These are phyloP conservation scores for Cyanoramphus novaezelandiae DNA, from an alignment of 2,113 vertebrate species.

Conservation along the genomic window DNA sequence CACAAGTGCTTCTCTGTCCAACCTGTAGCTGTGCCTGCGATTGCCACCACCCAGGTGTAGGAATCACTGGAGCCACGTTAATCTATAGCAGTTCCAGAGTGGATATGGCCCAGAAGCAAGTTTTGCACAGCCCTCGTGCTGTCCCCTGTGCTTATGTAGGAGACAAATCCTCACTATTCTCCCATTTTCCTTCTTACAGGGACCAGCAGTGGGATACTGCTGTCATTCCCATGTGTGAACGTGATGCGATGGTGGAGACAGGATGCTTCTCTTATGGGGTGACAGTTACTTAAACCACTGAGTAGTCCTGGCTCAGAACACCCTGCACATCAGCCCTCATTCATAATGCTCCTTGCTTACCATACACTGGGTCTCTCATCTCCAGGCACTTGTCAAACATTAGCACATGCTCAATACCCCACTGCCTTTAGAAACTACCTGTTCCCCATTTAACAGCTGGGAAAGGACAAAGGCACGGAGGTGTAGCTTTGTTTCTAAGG, in stretches of 20 bases:
- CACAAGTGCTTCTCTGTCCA: background rate
- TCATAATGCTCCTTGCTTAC: background rate
- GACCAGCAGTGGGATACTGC: background rate
- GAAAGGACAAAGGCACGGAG: background rate
- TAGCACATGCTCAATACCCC: background rate
- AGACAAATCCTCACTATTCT: background rate
- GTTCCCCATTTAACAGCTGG: background rate
- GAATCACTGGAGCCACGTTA: rapidly evolving
- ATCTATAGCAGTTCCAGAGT: background rate
- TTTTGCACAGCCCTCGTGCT: background rate
- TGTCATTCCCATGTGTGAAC: background rate
- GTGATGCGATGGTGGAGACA: rapidly evolving
- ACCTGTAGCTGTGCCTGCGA: background rate
- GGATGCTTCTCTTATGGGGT: rapidly evolving
- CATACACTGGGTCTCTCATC: background rate
- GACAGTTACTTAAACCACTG: background rate
- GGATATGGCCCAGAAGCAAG: background rate
- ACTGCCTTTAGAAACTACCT: background rate
- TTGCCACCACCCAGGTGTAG: background rate
- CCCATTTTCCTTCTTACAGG: background rate
- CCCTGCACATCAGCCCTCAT: background rate
- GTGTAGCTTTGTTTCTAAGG: background rate
- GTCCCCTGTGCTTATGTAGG: rapidly evolving
- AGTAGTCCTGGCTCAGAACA: background rate
- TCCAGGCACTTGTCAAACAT: background rate